phyloP scores from a whole-genome alignment of 1,140 invertebrate species.

The Pseudomyrmex gracilis region DNA sequence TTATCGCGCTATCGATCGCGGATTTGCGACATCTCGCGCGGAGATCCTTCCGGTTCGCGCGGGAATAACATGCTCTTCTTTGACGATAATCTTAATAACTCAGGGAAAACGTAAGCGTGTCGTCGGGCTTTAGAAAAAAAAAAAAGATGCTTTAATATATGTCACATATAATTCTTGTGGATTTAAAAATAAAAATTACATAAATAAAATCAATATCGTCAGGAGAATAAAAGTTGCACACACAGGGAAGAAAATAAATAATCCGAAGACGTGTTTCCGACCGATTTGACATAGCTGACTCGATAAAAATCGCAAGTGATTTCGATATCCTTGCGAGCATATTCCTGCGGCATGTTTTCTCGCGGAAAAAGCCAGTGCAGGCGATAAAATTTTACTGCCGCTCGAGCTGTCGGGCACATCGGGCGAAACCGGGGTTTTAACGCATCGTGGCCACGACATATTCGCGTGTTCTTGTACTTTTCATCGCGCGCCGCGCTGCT shows the following conservation, averaged over 20 bases:
- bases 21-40: slow-evolving; percentile 33
- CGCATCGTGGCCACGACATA: slow-evolving; percentile 33
- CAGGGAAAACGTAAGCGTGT: neutral
- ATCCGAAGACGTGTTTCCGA: neutral
- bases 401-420: slow-evolving; percentile 27
- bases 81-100: slow-evolving; percentile 23
- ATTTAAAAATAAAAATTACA: neutral
- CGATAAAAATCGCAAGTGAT: slow-evolving; percentile 25
- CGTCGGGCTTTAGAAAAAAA: too few relatives aligned
- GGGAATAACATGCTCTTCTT: slow-evolving; percentile 17
- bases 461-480: slow-evolving; percentile 40
- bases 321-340: neutral
- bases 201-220: neutral
- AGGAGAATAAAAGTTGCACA: neutral
- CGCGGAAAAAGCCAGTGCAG: neutral
- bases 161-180: too few relatives aligned
- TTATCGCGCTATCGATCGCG: slow-evolving; percentile 56
- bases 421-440: slow-evolving; percentile 32
- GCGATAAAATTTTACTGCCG: slow-evolving; percentile 54
- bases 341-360: neutral
- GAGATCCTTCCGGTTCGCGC: neutral
- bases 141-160: too few relatives aligned
- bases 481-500: slow-evolving; percentile 9
- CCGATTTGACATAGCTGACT: neutral
- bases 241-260: neutral